Base-by-base conservation (phyloP, 1,140 invertebrate genomes). In the Bombus sylvicola region DNA sequence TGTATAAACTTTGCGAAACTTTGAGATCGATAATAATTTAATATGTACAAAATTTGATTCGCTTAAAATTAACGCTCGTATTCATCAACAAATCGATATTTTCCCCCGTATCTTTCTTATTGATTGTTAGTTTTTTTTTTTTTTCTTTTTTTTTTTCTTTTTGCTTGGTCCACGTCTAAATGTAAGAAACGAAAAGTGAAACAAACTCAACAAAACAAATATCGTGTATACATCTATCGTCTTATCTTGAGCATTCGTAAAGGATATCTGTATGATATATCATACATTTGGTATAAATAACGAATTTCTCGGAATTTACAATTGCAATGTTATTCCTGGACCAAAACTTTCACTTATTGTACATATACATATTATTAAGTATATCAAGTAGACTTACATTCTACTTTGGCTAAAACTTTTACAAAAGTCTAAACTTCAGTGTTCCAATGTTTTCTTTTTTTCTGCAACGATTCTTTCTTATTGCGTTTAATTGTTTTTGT, bases 301-400 rank as follows among this genome's bases (percentile, higher is more conserved):
- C 59, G 71, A 91, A 83, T 89, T 89, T 86, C 59, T 90, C 25
- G 64, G 87, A 90, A 93, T 93, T 88, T 93, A 93, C 91, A 94
- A 92, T 92, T 92, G 74, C 87, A 92, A 89, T 86, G 90, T 85
- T 87, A 89, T 91, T 78, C 88, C 75, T 86, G 84, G 87, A 91
- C 90, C 89, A 80, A 83, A 91, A 91, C 82, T 59, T 72, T 71
- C 66, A 86, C 88, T 92, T 91, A 92, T 92, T 78, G 75, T 93
- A 92, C 88, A 93, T 84, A 88, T 87, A 91, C 81, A 89, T 66
- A 62, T 62, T 22, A 34, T 87, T 92, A 89, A 83, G 89, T 91
- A 91, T 91, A 90, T 77, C 90, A 89, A 92, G 89, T 92, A 92
- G 90, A 92, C 91, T 90, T 92, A 94, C 71, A 89, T 89, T 90